Evolutionary conservation across 2,113 vertebrate genomes (phyloP).

Genomic region (Dromas ardeola): DNA sequence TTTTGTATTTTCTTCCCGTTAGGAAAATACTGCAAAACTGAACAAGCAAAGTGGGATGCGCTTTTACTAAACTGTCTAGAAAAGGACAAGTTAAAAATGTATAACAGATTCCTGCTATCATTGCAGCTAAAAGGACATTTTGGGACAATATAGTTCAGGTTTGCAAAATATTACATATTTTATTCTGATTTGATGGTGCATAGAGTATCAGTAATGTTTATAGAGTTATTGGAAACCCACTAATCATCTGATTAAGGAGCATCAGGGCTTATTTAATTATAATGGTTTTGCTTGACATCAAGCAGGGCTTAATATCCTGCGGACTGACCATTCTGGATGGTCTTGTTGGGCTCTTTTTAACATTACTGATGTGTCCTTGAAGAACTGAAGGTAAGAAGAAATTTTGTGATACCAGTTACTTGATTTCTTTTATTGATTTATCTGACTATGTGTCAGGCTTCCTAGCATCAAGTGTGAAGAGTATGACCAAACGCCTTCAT

Average conservation of each 20-base stretch:
- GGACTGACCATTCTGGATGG: not conserved
- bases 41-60: not conserved
- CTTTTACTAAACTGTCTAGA: not conserved
- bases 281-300: not conserved
- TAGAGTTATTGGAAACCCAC: not conserved
- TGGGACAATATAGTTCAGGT: not conserved
- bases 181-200: not conserved
- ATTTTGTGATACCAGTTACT: not conserved
- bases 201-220: not conserved
- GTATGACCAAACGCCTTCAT: not conserved
- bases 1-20: not conserved
- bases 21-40: not conserved
- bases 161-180: not conserved
- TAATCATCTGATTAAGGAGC: not conserved
- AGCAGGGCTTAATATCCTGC: not conserved
- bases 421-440: constrained; percentile 49
- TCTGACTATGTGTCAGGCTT: not conserved
- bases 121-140: not conserved
- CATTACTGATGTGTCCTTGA: not conserved
- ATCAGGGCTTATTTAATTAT: not conserved
- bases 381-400: not conserved
- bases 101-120: not conserved
- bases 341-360: not conserved
- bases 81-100: not conserved
- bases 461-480: not conserved